Base-by-base conservation (phyloP, 2,888 invertebrate species). In the Myopa tessellatipennis region DNA sequence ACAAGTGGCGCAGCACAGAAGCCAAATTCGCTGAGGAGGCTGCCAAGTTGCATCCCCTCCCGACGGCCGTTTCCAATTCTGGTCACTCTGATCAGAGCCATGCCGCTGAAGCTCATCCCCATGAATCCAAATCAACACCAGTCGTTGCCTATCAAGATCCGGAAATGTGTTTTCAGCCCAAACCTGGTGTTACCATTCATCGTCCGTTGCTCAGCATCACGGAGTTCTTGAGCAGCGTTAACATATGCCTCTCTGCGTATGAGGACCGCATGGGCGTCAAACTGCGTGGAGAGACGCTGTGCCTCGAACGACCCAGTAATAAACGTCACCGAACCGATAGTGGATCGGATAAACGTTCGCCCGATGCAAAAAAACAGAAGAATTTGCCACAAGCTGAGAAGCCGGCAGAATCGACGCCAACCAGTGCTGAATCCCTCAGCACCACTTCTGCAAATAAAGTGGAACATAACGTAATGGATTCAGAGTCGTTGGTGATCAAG, bases 171-270 rank as follows among this genome's bases (percentile, higher is more conserved):
- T 85, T 89, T 83, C 87, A 91, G 82, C 90, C 93, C 82, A 87
- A 92, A 84, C 90, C 92, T 0, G 92, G 91, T 26, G 91, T 92
- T 4, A 90, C 91, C 82, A 92, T 95, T 73, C 93, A 94, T 83
- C 87, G 95, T 40, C 95, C 95, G 0, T 91, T 93, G 63, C 91
- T 95, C 26, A 93, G 93, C 84, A 91, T 95, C 69, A 94, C 93
- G 61, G 95, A 95, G 85, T 94, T 93, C 85, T 90, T 95, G 58
- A 95, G 95, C 78, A 94, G 93, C 83, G 93, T 94, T 84, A 94
- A 93, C 84, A 93, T 96, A 34, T 94, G 95, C 86, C 91, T 96
- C 82, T 92, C 92, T 74, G 93, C 95, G 0, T 95, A 95, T 83
- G 92, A 95, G 82, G 93, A 94, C 85, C 90, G 95, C 58, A 91